Evolutionary conservation across 23 tunicate species (phyloP).

Genomic region (Halocynthia roretzi): DNA sequence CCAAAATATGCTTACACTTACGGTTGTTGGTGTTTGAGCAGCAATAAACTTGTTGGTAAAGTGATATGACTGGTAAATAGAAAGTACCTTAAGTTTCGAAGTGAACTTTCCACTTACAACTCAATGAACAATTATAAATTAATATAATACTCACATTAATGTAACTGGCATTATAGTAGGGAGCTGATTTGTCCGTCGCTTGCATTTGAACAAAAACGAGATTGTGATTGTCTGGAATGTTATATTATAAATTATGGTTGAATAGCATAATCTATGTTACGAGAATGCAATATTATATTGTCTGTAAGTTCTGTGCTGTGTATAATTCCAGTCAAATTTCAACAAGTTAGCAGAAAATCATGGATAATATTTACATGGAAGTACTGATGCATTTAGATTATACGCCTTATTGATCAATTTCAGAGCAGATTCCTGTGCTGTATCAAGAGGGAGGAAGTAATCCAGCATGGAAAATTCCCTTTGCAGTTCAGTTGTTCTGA

Average conservation of each 20-base stretch:
- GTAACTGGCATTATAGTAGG: constrained; percentile 20
- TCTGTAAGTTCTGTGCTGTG: neutral
- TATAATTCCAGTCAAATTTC: neutral
- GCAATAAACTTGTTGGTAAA: constrained; percentile 10
- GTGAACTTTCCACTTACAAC: neutral
- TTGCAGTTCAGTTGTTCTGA: neutral
- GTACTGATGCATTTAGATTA: neutral
- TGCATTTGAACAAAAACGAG: constrained; percentile 17
- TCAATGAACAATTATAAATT: neutral
- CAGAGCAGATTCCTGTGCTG: constrained; percentile 10
- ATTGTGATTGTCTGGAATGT: constrained; percentile 29
- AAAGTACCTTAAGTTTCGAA: neutral
- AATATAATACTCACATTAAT: constrained; percentile 14
- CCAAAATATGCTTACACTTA: neutral
- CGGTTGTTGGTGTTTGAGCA: constrained; percentile 12
- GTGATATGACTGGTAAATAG: constrained; percentile 6
- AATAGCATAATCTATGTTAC: neutral
- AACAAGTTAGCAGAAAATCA: neutral
- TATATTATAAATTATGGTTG: neutral
- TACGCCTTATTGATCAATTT: neutral
- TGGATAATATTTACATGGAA: constrained; percentile 18
- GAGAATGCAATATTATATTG: constrained; percentile 5
- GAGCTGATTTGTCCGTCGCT: constrained; percentile 11
- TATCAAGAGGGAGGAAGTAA: constrained; percentile 13
- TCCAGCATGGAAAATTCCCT: constrained; percentile 10